Evolutionary conservation across 1,140 invertebrate species (phyloP), one percentile per base, ranked within the genome.

Genomic region (Papilio polyxenes): DNA sequence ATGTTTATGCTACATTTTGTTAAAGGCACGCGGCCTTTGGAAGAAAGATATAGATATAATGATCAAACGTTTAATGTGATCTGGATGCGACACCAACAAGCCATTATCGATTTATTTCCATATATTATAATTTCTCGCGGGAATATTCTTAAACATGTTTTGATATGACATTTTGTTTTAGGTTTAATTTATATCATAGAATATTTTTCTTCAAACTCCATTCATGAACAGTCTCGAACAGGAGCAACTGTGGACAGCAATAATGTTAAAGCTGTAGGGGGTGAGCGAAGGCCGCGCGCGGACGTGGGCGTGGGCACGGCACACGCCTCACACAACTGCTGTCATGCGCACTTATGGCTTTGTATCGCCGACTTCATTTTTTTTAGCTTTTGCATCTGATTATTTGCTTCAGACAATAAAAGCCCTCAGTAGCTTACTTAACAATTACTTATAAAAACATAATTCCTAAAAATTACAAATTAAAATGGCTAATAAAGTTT

Each of bases 1-100:
- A 89, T 86, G 85, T 82, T 85, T 83, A 77, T 83, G 69, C 83
- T 83, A 83, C 81, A 77, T 77, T 49, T 51, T 80, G 44, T 77
- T 49, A 13, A 80, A 80, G 78, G 78, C 78, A 80, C 78, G 15
- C 40, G 20, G 78, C 78, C 78, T 69, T 40, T 23, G 31, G 15
- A 44, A 69, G 44, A 80, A 17, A 48, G 37, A n/a, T 56, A 51
- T 31, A 44, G 4, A 44, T 6, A 44, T 44, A 44, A 65, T 48
- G 48, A 17, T 79, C 31, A 65, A 20, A 23, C 9, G 2, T 65
- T 23, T n/a, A 23, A 23, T 62, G 3, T 56, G 20, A 10, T 62
- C 9, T 23, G 9, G 59, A 20, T 65, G 20, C 23, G 7, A 31
- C 8, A 20, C 59, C 20, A 65, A 3, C 11, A 20, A 20, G 20